These are phyloP conservation scores for Lethocerus indicus DNA, from an alignment of 1,140 invertebrate species.

Conservation along the genomic window DNA sequence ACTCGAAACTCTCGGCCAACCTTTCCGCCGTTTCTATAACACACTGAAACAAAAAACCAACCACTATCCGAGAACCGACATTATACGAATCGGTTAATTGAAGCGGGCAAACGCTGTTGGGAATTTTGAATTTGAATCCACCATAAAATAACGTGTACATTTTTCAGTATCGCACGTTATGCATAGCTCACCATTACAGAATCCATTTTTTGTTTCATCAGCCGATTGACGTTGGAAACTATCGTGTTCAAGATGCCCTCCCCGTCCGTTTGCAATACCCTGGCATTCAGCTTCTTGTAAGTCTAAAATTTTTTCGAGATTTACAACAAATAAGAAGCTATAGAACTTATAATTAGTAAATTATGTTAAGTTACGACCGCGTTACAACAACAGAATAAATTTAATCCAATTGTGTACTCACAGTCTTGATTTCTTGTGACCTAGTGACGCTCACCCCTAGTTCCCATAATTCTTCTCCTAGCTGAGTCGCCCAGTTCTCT, in stretches of 20 bases:
- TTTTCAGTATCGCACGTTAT: background rate
- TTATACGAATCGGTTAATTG: too few species aligned
- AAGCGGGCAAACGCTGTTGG: too few species aligned
- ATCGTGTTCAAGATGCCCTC: slow-evolving; percentile 52
- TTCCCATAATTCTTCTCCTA: slow-evolving; percentile 41
- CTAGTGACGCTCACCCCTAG: slow-evolving; percentile 37
- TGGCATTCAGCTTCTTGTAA: slow-evolving; percentile 54
- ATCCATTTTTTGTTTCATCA: slow-evolving; percentile 68
- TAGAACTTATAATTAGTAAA: background rate
- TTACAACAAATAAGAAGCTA: background rate
- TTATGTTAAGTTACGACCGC: background rate
- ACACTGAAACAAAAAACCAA: slow-evolving; percentile 33
- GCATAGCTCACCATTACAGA: slow-evolving; percentile 41
- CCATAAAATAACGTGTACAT: background rate
- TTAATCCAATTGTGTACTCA: too few species aligned
- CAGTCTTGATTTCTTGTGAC: slow-evolving; percentile 36
- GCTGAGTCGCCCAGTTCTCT: slow-evolving; percentile 35
- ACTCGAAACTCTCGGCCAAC: slow-evolving; percentile 34
- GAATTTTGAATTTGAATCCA: too few species aligned
- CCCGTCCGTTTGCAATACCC: slow-evolving; percentile 55
- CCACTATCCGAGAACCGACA: slow-evolving; percentile 11
- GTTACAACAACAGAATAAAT: too few species aligned
- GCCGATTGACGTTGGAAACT: slow-evolving; percentile 49
- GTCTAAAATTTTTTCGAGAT: slow-evolving; percentile 31
- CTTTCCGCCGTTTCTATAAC: slow-evolving; percentile 49